A percentile compares a stretch with the other conserved stretches of the same genome.
Evolutionary conservation across 2,113 vertebrate species (phyloP).

Genomic region (Azemiops feae): DNA sequence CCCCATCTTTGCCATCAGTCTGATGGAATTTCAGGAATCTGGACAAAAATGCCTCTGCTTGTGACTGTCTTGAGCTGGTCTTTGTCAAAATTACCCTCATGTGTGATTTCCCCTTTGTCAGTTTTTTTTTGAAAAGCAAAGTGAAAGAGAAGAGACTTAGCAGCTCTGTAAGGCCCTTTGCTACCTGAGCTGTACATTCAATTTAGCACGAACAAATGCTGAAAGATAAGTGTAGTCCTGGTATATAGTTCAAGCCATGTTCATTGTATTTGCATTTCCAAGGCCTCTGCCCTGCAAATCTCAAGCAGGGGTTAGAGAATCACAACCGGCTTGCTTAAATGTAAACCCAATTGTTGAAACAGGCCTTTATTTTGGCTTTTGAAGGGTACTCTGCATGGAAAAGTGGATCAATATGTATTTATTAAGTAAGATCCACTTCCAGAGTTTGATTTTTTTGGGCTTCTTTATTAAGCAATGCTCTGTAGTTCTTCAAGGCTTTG

Average conservation of each 20-base stretch:
- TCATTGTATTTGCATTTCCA: not conserved
- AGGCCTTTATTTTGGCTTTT: slow-evolving; percentile 11
- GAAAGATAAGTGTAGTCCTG: not conserved
- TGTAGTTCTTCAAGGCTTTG: rapidly evolving
- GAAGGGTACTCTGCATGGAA: not conserved
- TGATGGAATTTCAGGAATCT: slow-evolving; percentile 26
- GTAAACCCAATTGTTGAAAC: not conserved
- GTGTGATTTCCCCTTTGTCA: not conserved
- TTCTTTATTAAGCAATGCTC: slow-evolving; percentile 1
- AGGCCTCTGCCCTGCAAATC: not conserved
- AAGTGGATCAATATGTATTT: not conserved
- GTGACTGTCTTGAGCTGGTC: not conserved
- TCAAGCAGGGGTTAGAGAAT: not conserved
- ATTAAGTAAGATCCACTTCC: not conserved
- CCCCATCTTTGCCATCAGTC: not conserved
- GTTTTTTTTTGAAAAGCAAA: not conserved
- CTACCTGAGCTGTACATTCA: not conserved
- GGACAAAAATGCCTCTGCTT: slow-evolving; percentile 11
- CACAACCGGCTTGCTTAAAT: not conserved
- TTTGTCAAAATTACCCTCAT: not conserved
- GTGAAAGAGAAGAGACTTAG: too few relatives aligned
- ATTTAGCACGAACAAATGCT: not conserved
- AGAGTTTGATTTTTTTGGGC: not conserved
- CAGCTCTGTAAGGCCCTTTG: not conserved
- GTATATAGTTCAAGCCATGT: not conserved